Base-by-base conservation (phyloP, 2,113 vertebrate genomes). In the Oncorhynchus masou region DNA sequence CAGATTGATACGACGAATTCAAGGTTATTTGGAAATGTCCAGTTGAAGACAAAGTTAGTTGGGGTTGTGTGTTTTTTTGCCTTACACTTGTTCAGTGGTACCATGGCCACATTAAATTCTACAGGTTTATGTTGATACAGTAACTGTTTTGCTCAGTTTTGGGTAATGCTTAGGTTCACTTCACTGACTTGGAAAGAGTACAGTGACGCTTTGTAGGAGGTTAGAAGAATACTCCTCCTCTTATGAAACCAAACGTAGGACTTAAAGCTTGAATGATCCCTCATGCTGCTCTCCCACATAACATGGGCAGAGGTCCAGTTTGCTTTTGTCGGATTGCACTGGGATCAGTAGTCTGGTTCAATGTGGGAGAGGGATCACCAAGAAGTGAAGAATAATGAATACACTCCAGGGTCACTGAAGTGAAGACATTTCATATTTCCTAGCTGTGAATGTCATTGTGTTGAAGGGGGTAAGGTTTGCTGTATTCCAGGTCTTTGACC, bases 391-490 rank as follows among this genome's bases (percentile, higher is more conserved):
- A 22, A 60, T 27, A 31, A 69, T 74, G 31, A 75, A 66, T 59
- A n/a, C 16, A 20, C 45, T 34, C 22, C 11, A 54, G 13, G 25
- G n/a, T 74, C 66, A 74, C 22, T 20, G 59, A 78, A 75, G n/a
- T 39, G 39, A 57, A 57, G 51, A 60, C 16, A n/a, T 60, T 60
- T 60, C 59, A 22, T 60, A 16, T 51, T 51, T 51, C 49, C 49
- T 51, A 13, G 15, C 16, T 15, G 59, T 60, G 59, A 60, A 60
- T 9, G 59, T 22, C n/a, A 60, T 20, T 57, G 51, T 19, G 51
- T 16, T 16, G 39, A 39, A 39, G 39, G 39, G 39, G 39, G 8
- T 57, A 16, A 19, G n/a, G 1, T 3, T 70, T 62, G 39, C 12
- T n/a, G n/a, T 20, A 12, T 22, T n/a, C 59, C 22, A 22, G 59